phyloP scores from a whole-genome alignment of 2,113 vertebrate species.

The Phalacrocorax aristotelis region DNA sequence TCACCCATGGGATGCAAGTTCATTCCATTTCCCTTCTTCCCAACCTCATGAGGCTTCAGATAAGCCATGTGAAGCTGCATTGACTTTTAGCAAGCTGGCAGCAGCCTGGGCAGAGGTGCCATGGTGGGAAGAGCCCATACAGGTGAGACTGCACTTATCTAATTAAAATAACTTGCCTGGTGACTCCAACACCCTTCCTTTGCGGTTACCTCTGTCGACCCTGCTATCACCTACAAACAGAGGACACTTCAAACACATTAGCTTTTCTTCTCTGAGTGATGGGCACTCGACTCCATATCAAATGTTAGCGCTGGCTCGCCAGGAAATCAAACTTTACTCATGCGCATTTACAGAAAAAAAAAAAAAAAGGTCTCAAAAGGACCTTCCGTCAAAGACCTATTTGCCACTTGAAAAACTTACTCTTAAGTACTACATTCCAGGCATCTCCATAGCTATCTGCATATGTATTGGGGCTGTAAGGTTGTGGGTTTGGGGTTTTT shows the following conservation, averaged over 20 bases:
- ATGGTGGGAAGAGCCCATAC: neutral
- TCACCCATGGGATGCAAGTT: neutral
- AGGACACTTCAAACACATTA: neutral
- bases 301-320: accelerated
- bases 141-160: neutral
- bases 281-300: neutral
- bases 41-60: neutral
- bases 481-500: neutral
- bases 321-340: neutral
- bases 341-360: neutral
- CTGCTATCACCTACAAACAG: neutral
- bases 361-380: neutral
- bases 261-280: neutral
- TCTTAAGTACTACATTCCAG: neutral
- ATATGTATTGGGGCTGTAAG: neutral
- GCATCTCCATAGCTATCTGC: neutral
- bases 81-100: neutral
- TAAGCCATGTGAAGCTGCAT: neutral
- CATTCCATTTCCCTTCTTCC: neutral
- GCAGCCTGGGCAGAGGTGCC: neutral
- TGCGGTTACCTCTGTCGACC: neutral
- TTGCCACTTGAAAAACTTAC: neutral
- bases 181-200: neutral
- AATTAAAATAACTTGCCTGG: neutral
- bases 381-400: neutral